These are phyloP conservation scores for Microctonus hyperodae DNA, from an alignment of 2,888 invertebrate genomes.

Conservation along the genomic window DNA sequence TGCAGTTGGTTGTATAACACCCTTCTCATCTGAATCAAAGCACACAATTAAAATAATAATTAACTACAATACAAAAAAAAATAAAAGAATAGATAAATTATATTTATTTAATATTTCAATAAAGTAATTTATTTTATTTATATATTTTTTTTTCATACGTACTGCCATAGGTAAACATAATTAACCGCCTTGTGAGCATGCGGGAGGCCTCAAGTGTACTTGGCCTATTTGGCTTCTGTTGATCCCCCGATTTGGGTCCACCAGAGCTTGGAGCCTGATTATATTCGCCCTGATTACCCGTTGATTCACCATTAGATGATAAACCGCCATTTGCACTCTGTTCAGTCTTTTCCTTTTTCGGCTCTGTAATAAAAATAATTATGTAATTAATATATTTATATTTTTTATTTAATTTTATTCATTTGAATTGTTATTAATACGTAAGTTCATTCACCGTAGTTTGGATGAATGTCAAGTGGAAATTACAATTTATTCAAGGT, in stretches of 20 bases:
- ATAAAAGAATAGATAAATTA: not conserved
- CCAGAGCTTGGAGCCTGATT: constrained; percentile 48
- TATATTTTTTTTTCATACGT: constrained; percentile 38
- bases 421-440: not conserved
- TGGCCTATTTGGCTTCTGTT: constrained; percentile 78
- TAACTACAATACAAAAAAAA: not conserved
- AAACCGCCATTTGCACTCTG: constrained; percentile 69
- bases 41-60: not conserved
- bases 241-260: constrained; percentile 51
- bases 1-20: constrained; percentile 49
- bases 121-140: not conserved
- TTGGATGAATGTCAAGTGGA: constrained; percentile 22
- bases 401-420: not conserved
- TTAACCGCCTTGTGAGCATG: constrained; percentile 73
- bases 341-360: constrained; percentile 93
- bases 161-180: constrained; percentile 51
- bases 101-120: not conserved
- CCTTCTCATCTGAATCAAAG: constrained; percentile 51
- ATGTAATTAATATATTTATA: not conserved
- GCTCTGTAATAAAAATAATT: constrained; percentile 73
- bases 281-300: constrained; percentile 52
- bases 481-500: not conserved
- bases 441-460: constrained; percentile 19
- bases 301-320: constrained; percentile 68
- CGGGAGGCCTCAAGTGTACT: constrained; percentile 76